Conservation (phyloP, 2,797 vertebrate genomes). For the Fistularia commersonii region DNA sequence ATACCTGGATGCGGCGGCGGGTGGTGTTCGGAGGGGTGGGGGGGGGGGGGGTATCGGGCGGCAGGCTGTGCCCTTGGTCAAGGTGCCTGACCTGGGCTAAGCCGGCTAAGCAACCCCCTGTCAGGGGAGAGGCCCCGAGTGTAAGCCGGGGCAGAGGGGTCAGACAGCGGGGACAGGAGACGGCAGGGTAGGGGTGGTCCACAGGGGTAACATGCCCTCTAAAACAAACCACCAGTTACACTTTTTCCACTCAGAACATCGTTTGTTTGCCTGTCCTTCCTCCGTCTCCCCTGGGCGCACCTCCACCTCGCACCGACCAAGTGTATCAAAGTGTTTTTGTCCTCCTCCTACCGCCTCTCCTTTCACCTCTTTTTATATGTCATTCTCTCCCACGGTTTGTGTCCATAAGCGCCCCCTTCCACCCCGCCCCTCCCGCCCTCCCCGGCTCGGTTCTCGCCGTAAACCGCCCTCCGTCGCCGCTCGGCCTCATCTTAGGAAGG, state of each 20-base stretch:
- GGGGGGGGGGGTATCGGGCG: constrained; percentile 45
- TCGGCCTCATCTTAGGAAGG: constrained; percentile 48
- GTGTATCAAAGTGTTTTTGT: constrained; percentile 34
- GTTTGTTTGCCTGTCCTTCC: constrained; percentile 67
- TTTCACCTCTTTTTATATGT: no score
- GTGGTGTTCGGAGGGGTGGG: constrained; percentile 37
- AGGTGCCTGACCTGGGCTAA: constrained; percentile 74
- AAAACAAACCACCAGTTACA: constrained; percentile 72
- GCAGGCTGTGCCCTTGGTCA: constrained; percentile 68
- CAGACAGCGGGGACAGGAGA: constrained; percentile 51
- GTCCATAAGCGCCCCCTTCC: constrained; percentile 21
- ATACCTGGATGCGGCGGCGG: constrained; percentile 58
- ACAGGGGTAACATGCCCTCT: constrained; percentile 62
- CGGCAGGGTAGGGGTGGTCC: constrained; percentile 41
- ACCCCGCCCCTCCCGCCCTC: constrained; percentile 17
- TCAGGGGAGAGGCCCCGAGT: constrained; percentile 64
- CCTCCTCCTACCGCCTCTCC: constrained; percentile 9
- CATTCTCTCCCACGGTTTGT: no score
- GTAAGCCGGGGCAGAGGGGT: constrained; percentile 66
- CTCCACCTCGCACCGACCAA: constrained; percentile 41
- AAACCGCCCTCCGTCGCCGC: constrained; percentile 38
- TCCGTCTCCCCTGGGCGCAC: constrained; percentile 50
- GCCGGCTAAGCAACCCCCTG: constrained; percentile 72
- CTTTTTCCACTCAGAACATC: constrained; percentile 57
- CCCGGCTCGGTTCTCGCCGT: constrained; percentile 24